phyloP scores from a whole-genome alignment of 1,140 invertebrate species.

The Euglossa dilemma region DNA sequence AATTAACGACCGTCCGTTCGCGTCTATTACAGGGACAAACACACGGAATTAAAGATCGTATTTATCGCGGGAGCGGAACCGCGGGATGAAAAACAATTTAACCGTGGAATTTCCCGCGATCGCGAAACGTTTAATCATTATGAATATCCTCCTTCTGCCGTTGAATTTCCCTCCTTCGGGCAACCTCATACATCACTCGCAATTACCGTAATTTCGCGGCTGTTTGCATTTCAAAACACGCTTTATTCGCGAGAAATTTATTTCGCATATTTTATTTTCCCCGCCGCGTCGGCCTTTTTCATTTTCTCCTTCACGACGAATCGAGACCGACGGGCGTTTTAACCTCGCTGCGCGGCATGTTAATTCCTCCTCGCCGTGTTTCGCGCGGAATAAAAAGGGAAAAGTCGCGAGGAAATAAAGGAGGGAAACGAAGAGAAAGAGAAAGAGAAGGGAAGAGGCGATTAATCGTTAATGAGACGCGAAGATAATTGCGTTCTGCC shows the following conservation, averaged over 20 bases:
- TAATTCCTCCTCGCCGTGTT: no score
- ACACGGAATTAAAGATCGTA: background rate
- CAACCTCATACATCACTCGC: background rate
- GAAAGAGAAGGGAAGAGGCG: background rate
- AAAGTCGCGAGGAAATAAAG: no score
- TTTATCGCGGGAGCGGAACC: background rate
- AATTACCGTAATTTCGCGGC: slow-evolving; percentile 14
- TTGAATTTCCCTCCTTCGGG: background rate
- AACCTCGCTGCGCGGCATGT: no score
- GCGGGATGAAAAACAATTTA: background rate
- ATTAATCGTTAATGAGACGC: background rate
- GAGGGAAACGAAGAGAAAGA: no score
- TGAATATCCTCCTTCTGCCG: background rate
- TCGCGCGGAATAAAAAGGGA: no score
- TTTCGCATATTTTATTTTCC: background rate
- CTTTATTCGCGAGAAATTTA: background rate
- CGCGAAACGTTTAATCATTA: background rate
- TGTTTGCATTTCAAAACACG: background rate
- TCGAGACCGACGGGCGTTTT: no score
- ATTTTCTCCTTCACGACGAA: background rate
- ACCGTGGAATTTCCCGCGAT: slow-evolving; percentile 5
- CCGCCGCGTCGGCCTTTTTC: background rate
- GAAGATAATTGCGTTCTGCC: background rate
- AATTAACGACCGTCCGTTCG: slow-evolving; percentile 2
- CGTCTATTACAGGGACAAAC: slow-evolving; percentile 4